Evolutionary conservation across 2,888 invertebrate species (phyloP), one percentile per base, ranked within the genome.

Genomic region (Gymnoscelis rufifasciata): DNA sequence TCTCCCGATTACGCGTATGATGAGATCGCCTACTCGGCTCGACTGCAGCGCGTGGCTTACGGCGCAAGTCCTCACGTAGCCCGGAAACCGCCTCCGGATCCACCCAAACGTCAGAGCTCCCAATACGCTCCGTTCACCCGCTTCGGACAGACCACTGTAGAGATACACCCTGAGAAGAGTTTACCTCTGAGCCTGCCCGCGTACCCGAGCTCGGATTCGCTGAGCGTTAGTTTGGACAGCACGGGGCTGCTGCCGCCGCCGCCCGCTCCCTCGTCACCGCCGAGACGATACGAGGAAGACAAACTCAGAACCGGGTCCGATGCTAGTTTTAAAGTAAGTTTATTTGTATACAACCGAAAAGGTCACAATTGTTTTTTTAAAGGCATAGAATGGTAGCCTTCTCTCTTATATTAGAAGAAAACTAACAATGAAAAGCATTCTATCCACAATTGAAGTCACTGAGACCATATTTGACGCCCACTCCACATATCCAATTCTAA

Each of bases 21-120:
- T 37, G 89, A 89, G 65, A 64, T 88, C 29, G 88, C 87, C 10
- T 88, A 89, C 52, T 83, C 86, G 7, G 87, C 88, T 7, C 68
- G 87, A 1, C 52, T 86, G 51, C 88, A 88, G 48, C 87, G 90
- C 48, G 91, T 90, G 38, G 81, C 90, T 13, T 89, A 90, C 67
- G 90, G 90, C 0, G 90, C 91, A 60, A 94, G 93, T 78, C 94
- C 94, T 2, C 90, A 93, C 82, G 90, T 93, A 62, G 91, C 92
- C 30, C 92, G 95, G 65, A 93, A 95, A 68, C 91, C 93, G 39
- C 95, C 95, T 0, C 95, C 95, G 0, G 94, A 94, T 52, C 95
- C 95, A 0, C 95, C 94, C 0, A 92, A 95, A 57, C 88, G 95
- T 1, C 93, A 93, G 64, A 92, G 91, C 64, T 87, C 87, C 0